Percentiles rank a stretch among this genome's conserved stretches.
phyloP scores from a whole-genome alignment of 2,888 invertebrate genomes.

The Brachylomia viminalis region DNA sequence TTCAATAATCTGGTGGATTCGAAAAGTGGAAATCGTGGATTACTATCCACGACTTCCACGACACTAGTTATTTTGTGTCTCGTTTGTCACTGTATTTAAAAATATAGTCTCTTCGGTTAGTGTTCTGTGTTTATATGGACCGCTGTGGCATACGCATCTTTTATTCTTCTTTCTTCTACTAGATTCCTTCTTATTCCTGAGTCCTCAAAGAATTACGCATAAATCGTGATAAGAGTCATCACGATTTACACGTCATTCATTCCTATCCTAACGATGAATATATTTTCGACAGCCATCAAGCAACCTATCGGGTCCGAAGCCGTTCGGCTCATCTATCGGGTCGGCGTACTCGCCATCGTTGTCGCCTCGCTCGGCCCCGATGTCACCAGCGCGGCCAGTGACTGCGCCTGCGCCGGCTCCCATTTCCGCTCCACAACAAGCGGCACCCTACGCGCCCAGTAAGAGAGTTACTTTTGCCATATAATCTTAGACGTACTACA shows the following conservation, averaged over 20 bases:
- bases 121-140: neutral
- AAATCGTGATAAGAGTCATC: neutral
- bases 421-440: constrained; percentile 59
- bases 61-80: neutral
- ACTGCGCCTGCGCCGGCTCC: constrained; percentile 69
- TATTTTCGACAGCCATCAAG: constrained; percentile 84
- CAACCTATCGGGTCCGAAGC: constrained; percentile 91
- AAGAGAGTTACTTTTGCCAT: constrained; percentile 89
- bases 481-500: constrained; percentile 63
- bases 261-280: neutral
- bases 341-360: constrained; percentile 88
- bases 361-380: constrained; percentile 88
- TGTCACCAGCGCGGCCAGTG: constrained; percentile 87
- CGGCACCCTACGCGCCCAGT: constrained; percentile 85
- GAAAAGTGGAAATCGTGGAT: too few relatives aligned
- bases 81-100: neutral
- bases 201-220: neutral
- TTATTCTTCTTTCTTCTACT: too few relatives aligned
- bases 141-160: neutral
- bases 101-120: neutral
- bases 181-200: neutral
- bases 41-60: neutral
- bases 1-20: constrained; percentile 17
- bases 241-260: neutral
- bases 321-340: constrained; percentile 91